Evolutionary conservation across 30 jellyfish, hydroid and myxozoan species (phyloP), one percentile per base, ranked within the genome.

Genomic region (Pelagia noctiluca): DNA sequence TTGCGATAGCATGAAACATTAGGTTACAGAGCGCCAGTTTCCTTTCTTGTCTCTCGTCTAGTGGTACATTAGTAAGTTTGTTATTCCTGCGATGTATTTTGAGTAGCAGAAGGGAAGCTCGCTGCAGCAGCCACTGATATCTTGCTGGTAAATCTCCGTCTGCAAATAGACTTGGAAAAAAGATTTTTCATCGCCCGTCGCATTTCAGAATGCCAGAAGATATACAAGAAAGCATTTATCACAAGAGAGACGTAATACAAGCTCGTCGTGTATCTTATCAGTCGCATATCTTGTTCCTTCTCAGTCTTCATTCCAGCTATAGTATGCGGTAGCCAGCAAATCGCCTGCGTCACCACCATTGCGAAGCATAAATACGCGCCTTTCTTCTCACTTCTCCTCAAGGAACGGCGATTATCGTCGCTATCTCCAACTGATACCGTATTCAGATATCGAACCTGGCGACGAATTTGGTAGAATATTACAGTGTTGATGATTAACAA

Each of bases 391-490:
- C 18, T 29, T 3, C 69, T 29, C 16, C 69, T 3, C 21, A 53
- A 2, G 3, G 1, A 2, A 13, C 69, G 69, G 1, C 25, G 69
- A 3, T 19, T 33, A 3, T 29, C 21, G 3, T 33, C 69, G 16
- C 25, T 33, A 2, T 13, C 69, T 3, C 69, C 69, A 13, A 53
- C 25, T 3, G 69, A 19, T 3, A 32, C 25, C 32, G 32, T 53
- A 2, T 35, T 30, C 22, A 70, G 33, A 7, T 24, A 72, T 2
- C 83, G 83, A 8, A 70, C 36, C 25, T 70, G 83, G 2, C 71
- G 42, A 33, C 78, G 42, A 30, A 70, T 72, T 2, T 36, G 83
- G 29, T 12, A 30, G 83, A 70, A 70, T 26, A 70, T 70, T 2
- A 70, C 22, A 25, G 25, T 35, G 36, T 70, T 70, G 23, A 32